These are phyloP conservation scores for Equus przewalskii DNA, from an alignment of 2,113 vertebrate genomes.

Conservation along the genomic window DNA sequence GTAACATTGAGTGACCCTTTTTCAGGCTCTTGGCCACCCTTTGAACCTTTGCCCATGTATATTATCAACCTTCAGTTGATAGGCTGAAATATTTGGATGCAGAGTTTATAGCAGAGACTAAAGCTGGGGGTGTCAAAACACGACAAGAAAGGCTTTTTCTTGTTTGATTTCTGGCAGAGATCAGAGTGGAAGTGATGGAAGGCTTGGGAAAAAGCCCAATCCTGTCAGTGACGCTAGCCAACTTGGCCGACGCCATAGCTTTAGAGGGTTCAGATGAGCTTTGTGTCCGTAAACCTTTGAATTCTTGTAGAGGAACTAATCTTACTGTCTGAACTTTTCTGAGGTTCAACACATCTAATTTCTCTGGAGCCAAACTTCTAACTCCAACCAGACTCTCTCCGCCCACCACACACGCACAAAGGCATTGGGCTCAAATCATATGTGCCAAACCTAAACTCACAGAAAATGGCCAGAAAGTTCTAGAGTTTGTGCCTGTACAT, in stretches of 20 bases:
- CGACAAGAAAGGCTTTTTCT: conserved; percentile 83
- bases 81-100: conserved; percentile 80
- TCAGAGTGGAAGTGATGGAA: conserved; percentile 84
- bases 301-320: conserved; percentile 75
- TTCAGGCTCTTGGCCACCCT: conserved; percentile 72
- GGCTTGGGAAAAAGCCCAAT: conserved; percentile 80
- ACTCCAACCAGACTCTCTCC: neutral
- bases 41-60: conserved; percentile 76
- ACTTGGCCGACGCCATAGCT: conserved; percentile 77
- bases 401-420: neutral
- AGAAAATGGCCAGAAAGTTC: neutral
- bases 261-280: conserved; percentile 84
- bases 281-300: conserved; percentile 80
- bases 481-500: neutral
- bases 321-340: conserved; percentile 71
- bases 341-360: conserved; percentile 63
- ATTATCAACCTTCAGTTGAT: conserved; percentile 77
- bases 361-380: conserved; percentile 54
- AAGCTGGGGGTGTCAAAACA: conserved; percentile 82
- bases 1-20: conserved; percentile 67
- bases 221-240: conserved; percentile 82
- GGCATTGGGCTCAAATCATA: neutral
- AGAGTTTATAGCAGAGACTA: conserved; percentile 80
- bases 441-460: neutral
- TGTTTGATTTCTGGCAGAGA: conserved; percentile 83